Evolutionary conservation across 2,797 vertebrate species (phyloP).

Genomic region (Bradypodion pumilum): DNA sequence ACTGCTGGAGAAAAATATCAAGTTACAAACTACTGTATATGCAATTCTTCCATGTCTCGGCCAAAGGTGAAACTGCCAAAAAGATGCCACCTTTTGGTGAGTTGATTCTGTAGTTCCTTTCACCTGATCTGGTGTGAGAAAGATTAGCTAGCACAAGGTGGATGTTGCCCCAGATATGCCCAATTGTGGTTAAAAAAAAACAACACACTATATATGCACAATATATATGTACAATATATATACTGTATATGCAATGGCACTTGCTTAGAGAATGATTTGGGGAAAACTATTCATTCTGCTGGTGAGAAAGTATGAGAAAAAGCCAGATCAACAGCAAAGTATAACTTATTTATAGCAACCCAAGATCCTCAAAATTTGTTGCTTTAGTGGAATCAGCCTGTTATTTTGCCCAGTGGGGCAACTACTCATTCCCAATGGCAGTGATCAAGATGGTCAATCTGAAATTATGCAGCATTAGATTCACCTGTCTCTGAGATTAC

Average conservation of each 20-base stretch:
- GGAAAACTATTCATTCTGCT: no score
- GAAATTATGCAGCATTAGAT: neutral
- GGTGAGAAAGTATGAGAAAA: neutral
- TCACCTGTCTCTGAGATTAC: neutral
- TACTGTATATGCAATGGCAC: neutral
- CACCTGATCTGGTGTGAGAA: no score
- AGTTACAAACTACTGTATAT: no score
- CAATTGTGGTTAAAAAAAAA: no score
- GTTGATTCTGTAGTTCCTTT: no score
- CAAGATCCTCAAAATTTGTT: neutral
- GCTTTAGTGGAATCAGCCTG: neutral
- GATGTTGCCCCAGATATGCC: no score
- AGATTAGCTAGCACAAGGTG: no score
- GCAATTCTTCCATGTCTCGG: no score
- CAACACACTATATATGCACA: no score
- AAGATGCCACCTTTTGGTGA: no score
- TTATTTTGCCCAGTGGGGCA: neutral
- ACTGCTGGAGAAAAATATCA: neutral
- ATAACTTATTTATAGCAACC: neutral
- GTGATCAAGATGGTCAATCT: neutral
- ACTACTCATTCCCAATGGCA: neutral
- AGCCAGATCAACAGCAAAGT: neutral
- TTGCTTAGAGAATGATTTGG: neutral
- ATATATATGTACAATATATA: no score
- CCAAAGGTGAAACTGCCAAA: no score